These are phyloP conservation scores for Plagiodera versicolora DNA, from an alignment of 2,888 invertebrate species.

Conservation along the genomic window DNA sequence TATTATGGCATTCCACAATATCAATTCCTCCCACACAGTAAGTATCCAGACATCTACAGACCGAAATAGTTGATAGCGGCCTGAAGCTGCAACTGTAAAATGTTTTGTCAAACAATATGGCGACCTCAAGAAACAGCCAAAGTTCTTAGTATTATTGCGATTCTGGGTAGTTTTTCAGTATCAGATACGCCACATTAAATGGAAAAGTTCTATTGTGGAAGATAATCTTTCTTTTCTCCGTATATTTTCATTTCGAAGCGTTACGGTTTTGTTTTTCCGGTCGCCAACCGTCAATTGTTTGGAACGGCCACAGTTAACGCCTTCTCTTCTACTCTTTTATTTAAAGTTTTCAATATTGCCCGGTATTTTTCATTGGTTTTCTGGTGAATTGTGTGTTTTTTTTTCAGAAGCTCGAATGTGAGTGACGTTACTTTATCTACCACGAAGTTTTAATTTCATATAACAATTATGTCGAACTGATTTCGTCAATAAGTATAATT, in stretches of 20 bases:
- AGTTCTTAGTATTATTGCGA: constrained; percentile 13
- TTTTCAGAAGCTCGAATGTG: no score
- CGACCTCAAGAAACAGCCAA: constrained; percentile 7
- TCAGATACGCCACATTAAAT: constrained; percentile 30
- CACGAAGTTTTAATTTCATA: no score
- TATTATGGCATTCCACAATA: no score
- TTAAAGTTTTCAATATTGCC: constrained; percentile 11
- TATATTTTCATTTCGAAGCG: constrained; percentile 24
- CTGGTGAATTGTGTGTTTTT: no score
- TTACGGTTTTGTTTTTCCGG: constrained; percentile 30
- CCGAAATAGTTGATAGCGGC: background rate
- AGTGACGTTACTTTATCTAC: no score
- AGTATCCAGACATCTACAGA: background rate
- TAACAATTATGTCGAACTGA: no score
- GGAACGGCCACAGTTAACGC: constrained; percentile 30
- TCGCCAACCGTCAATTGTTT: constrained; percentile 29
- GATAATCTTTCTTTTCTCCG: constrained; percentile 28
- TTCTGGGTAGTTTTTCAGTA: constrained; percentile 22
- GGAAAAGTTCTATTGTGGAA: constrained; percentile 26
- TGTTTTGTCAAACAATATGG: constrained; percentile 16
- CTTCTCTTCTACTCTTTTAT: constrained; percentile 15
- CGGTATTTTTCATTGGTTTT: background rate
- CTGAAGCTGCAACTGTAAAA: background rate
- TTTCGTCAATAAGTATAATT: no score
- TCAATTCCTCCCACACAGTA: background rate